Conservation (phyloP, 2,888 invertebrate species). For the Ectobius pallidus region DNA sequence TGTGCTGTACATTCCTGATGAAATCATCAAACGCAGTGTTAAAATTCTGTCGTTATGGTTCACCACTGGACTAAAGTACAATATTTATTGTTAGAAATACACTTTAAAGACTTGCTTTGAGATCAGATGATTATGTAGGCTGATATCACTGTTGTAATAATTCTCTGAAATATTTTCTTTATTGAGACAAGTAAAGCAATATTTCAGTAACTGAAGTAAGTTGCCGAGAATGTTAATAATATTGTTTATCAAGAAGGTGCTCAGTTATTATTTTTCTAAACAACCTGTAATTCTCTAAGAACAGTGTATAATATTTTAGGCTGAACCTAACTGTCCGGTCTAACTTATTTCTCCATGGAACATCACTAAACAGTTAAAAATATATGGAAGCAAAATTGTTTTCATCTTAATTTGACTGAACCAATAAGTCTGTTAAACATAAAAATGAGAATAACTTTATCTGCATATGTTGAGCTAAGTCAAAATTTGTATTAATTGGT, state of each 20-base stretch:
- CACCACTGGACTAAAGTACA: slow-evolving; percentile 22
- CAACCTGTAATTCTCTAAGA: not conserved
- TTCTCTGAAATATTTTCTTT: slow-evolving; percentile 1
- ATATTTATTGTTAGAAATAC: slow-evolving; percentile 2
- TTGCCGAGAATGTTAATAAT: not conserved
- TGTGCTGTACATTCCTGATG: slow-evolving; percentile 22
- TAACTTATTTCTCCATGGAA: not conserved
- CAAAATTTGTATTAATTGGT: no score
- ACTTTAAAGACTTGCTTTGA: not conserved
- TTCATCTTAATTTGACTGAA: not conserved
- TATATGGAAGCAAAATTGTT: not conserved
- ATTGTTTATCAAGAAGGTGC: slow-evolving; percentile 12
- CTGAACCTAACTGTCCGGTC: not conserved
- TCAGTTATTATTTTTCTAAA: slow-evolving; percentile 23
- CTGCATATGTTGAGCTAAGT: no score
- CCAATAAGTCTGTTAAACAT: not conserved
- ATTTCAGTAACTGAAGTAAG: slow-evolving; percentile 17
- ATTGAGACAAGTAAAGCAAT: slow-evolving; percentile 20
- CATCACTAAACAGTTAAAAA: not conserved
- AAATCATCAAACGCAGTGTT: not conserved
- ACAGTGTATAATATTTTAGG: slow-evolving; percentile 10
- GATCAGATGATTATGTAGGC: not conserved
- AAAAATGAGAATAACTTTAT: no score
- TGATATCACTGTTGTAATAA: not conserved
- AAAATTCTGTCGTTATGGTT: not conserved